These are phyloP conservation scores for Microchrysa polita DNA, from an alignment of 2,888 invertebrate species.

Conservation along the genomic window DNA sequence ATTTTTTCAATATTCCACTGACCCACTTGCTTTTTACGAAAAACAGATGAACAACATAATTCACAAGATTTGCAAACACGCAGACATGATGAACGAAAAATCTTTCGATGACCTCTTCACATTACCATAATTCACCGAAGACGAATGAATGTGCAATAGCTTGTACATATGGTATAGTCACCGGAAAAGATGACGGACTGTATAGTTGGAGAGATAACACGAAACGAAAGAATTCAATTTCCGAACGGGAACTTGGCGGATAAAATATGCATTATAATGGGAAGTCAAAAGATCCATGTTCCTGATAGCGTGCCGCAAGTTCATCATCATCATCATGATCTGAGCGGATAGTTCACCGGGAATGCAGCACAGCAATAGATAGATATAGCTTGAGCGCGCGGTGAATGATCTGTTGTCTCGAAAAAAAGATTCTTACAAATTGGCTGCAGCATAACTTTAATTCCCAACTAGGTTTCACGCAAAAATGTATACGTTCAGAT, in stretches of 20 bases:
- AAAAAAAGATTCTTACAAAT: neutral
- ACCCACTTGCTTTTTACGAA: slow-evolving; percentile 23
- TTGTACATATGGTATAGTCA: too few species aligned
- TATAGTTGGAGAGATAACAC: neutral
- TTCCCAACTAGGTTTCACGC: neutral
- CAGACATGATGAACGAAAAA: neutral
- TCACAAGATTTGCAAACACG: neutral
- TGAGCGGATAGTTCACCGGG: neutral
- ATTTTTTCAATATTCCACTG: slow-evolving; percentile 30
- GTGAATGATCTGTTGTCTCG: slow-evolving; percentile 1
- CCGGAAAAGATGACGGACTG: slow-evolving; percentile 1
- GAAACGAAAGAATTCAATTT: slow-evolving; percentile 6
- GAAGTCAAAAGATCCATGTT: neutral
- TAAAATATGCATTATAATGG: neutral
- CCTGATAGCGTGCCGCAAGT: neutral
- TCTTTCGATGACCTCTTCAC: slow-evolving; percentile 16
- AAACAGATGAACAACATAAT: slow-evolving; percentile 4
- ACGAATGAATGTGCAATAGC: neutral
- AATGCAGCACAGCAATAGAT: too few species aligned
- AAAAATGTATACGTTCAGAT: neutral
- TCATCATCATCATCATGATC: neutral
- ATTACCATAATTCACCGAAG: neutral
- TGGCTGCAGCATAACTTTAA: neutral
- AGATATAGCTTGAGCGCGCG: too few species aligned
- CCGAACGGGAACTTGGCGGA: neutral